Percentiles rank a stretch among this genome's conserved stretches.
Conservation (phyloP, 2,888 invertebrate genomes). For the Axea sp. region DNA sequence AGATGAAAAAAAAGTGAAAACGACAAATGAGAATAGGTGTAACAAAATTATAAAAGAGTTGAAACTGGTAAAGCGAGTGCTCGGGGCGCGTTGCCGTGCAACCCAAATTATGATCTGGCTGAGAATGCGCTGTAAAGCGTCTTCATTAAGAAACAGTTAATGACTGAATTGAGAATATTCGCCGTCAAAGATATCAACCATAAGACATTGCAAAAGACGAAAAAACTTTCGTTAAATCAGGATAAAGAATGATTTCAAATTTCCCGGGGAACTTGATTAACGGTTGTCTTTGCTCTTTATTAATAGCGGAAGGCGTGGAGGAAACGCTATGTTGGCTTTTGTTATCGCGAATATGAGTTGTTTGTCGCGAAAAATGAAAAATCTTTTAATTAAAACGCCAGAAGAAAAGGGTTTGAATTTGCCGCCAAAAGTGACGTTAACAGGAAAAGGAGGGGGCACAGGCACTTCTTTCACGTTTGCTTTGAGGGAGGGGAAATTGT, state of each 20-base stretch:
- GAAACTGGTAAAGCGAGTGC: constrained; percentile 40
- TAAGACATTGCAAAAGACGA: constrained; percentile 13
- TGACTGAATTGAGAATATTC: constrained; percentile 69
- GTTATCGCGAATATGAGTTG: constrained; percentile 7
- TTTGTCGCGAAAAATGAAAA: constrained; percentile 2
- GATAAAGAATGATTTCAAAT: constrained; percentile 13
- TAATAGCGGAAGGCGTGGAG: constrained; percentile 8
- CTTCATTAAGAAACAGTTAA: constrained; percentile 73
- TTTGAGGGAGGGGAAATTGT: too few relatives aligned
- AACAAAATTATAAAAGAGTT: constrained; percentile 41
- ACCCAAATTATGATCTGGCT: constrained; percentile 53
- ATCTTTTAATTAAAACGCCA: constrained; percentile 11
- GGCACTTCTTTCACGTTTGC: too few relatives aligned
- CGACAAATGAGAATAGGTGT: not conserved
- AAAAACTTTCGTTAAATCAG: constrained; percentile 2
- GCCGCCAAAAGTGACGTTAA: not conserved
- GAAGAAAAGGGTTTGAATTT: constrained; percentile 4
- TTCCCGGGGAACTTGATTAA: constrained; percentile 14
- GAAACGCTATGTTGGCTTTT: constrained; percentile 5
- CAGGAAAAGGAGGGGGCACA: not conserved
- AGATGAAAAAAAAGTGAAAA: not conserved
- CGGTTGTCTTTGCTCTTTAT: constrained; percentile 8
- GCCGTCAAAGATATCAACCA: constrained; percentile 67
- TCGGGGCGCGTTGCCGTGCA: constrained; percentile 26
- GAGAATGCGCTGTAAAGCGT: constrained; percentile 69